Conservation (phyloP, 2,797 vertebrate genomes). For the Odontamblyopus lacepedii region DNA sequence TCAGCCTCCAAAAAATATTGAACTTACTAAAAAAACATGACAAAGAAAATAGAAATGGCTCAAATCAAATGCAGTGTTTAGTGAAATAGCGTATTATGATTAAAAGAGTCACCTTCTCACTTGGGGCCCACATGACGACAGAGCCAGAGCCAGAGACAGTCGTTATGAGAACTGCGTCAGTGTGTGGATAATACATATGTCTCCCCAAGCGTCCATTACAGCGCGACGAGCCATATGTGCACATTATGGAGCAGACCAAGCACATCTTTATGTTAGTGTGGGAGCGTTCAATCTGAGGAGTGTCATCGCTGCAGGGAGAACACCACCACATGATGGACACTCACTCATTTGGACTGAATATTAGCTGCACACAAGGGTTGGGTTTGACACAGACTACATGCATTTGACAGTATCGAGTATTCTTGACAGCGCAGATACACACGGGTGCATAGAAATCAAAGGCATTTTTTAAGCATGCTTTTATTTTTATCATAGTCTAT, state of each 20-base stretch:
- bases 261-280: slow-evolving; percentile 15
- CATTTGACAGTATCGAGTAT: neutral
- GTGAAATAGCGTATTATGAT: neutral
- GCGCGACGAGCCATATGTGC: slow-evolving; percentile 15
- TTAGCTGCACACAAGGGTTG: neutral
- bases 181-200: slow-evolving; percentile 28
- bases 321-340: slow-evolving; percentile 24
- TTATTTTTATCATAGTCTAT: no score
- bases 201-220: slow-evolving; percentile 22
- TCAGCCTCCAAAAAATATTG: neutral
- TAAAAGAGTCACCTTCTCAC: neutral
- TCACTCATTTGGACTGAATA: slow-evolving; percentile 11
- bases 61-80: neutral
- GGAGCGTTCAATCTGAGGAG: slow-evolving; percentile 20
- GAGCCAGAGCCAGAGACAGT: neutral
- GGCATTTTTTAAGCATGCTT: no score
- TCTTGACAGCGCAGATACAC: no score
- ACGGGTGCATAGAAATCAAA: neutral
- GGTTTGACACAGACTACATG: neutral
- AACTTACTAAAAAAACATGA: neutral
- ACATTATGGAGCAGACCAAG: slow-evolving; percentile 22
- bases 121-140: neutral
- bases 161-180: neutral
- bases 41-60: slow-evolving; percentile 3
- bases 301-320: slow-evolving; percentile 18